Conservation (phyloP, 2,888 invertebrate species). For the Xestia xanthographa region DNA sequence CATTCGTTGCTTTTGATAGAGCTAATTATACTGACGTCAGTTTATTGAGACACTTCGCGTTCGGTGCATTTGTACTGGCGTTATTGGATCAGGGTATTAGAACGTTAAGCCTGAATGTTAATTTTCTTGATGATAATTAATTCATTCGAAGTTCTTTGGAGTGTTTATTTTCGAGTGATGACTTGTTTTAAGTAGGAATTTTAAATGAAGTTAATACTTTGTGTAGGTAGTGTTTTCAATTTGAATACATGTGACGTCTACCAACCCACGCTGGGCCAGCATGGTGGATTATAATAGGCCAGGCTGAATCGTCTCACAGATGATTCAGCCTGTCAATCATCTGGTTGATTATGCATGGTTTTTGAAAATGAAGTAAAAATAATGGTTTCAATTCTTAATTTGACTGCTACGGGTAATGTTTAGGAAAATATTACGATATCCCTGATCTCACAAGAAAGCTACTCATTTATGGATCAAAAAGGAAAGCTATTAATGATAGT, state of each 20-base stretch:
- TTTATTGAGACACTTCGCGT: conserved; percentile 63
- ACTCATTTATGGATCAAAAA: too few species aligned
- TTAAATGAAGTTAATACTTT: neutral
- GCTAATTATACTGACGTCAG: conserved; percentile 73
- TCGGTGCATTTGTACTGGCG: conserved; percentile 50
- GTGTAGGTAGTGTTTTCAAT: neutral
- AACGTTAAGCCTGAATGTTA: conserved; percentile 11
- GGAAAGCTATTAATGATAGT: too few species aligned
- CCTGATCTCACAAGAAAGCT: too few species aligned
- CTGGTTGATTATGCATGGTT: too few species aligned
- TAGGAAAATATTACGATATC: neutral
- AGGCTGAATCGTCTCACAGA: neutral
- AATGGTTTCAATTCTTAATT: neutral
- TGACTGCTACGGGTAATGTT: neutral
- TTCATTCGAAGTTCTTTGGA: neutral
- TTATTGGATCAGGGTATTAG: conserved; percentile 39
- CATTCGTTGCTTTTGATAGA: conserved; percentile 81
- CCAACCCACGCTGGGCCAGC: neutral
- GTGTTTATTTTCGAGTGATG: neutral
- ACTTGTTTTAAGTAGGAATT: neutral
- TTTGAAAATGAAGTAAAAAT: too few species aligned
- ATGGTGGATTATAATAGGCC: neutral
- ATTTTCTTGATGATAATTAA: conserved; percentile 2
- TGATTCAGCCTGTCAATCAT: neutral
- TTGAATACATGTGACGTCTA: neutral